These are phyloP conservation scores for Uloborus plumipes DNA, from an alignment of 2,888 invertebrate genomes.

Conservation along the genomic window DNA sequence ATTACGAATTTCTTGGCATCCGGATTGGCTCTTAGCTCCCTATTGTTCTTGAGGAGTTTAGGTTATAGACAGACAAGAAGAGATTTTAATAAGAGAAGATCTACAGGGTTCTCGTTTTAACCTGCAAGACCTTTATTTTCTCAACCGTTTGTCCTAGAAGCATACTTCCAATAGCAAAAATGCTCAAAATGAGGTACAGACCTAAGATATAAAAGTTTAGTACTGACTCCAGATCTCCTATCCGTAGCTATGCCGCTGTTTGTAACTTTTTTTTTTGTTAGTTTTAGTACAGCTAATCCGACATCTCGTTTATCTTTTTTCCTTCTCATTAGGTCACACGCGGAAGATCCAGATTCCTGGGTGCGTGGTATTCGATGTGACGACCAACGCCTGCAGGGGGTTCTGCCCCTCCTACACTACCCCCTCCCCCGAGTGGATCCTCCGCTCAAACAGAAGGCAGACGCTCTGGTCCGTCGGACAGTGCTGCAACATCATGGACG, in stretches of 20 bases:
- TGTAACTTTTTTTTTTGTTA: not conserved
- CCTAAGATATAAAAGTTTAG: no score
- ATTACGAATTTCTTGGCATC: no score
- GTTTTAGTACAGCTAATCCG: not conserved
- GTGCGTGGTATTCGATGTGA: slow-evolving; percentile 86
- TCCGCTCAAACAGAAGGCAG: slow-evolving; percentile 74
- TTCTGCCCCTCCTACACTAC: slow-evolving; percentile 90
- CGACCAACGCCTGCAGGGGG: slow-evolving; percentile 89
- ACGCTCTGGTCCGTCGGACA: slow-evolving; percentile 83
- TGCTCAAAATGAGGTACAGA: no score
- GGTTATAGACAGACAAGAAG: no score
- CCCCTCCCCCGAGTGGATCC: slow-evolving; percentile 78
- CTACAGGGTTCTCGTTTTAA: no score
- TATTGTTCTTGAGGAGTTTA: no score
- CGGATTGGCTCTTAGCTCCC: no score
- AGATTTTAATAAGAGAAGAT: no score
- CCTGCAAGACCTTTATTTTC: no score
- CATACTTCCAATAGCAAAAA: no score
- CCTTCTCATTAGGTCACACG: slow-evolving; percentile 78
- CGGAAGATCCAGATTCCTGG: slow-evolving; percentile 85
- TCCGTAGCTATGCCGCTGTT: not conserved
- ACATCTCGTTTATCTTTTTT: not conserved
- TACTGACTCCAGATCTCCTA: not conserved
- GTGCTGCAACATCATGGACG: slow-evolving; percentile 91
- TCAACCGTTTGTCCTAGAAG: no score